phyloP scores from a whole-genome alignment of 2,797 vertebrate species.

The Parauchenoglanis ngamensis region DNA sequence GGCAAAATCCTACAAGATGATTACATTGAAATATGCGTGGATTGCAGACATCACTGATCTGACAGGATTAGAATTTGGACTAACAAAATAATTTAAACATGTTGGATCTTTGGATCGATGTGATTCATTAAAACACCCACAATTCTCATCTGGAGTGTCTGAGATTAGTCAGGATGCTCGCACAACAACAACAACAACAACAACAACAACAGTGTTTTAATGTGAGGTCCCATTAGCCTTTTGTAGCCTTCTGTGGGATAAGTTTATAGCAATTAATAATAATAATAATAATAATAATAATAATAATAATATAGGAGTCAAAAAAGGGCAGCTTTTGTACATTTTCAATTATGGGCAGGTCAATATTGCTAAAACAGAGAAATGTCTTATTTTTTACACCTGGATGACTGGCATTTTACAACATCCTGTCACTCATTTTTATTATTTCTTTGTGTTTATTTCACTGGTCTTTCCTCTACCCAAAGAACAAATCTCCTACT shows the following conservation, averaged over 20 bases:
- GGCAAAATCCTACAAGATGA: neutral
- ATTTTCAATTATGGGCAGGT: neutral
- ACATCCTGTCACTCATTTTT: neutral
- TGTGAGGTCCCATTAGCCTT: neutral
- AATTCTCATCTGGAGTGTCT: slow-evolving; percentile 3
- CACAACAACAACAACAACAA: neutral
- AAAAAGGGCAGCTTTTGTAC: neutral
- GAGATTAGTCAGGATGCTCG: slow-evolving; percentile 16
- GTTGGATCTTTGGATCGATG: neutral
- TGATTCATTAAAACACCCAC: slow-evolving; percentile 25
- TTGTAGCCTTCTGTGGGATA: neutral
- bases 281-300: neutral
- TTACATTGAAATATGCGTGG: neutral
- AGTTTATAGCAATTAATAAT: neutral
- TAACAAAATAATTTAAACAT: neutral
- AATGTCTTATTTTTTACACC: neutral
- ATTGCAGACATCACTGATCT: neutral
- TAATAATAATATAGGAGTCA: neutral
- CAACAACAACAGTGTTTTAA: neutral
- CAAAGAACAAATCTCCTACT: slow-evolving; percentile 17
- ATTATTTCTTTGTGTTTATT: slow-evolving; percentile 4
- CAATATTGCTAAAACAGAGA: neutral
- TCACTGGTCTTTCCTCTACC: neutral
- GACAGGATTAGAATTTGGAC: neutral
- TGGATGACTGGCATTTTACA: neutral